Evolutionary conservation across 2,888 invertebrate genomes (phyloP).

Genomic region (Cerastoderma edule): DNA sequence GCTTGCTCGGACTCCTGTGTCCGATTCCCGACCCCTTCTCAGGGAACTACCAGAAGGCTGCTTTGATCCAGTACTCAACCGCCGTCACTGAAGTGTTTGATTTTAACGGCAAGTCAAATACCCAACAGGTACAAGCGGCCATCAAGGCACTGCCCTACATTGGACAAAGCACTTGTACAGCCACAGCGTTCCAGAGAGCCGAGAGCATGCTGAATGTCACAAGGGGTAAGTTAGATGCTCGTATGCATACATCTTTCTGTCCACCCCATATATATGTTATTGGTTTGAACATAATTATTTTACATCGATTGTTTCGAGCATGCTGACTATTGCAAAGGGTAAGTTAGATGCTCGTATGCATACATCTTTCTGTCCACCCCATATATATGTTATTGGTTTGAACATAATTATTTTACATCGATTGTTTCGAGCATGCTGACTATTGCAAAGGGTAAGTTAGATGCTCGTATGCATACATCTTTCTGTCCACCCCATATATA

Average conservation of each 20-base stretch:
- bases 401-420: background rate
- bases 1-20: conserved; percentile 13
- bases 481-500: no score
- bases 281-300: background rate
- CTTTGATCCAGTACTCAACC: conserved; percentile 18
- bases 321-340: background rate
- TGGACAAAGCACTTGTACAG: conserved; percentile 21
- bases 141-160: conserved; percentile 9
- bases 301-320: background rate
- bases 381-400: background rate
- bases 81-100: conserved; percentile 18
- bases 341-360: background rate
- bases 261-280: background rate
- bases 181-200: conserved; percentile 20
- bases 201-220: background rate
- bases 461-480: no score
- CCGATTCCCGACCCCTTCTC: conserved; percentile 17
- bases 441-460: no score
- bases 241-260: background rate
- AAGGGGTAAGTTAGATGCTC: conserved; percentile 10
- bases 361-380: background rate
- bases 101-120: conserved; percentile 25
- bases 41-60: conserved; percentile 7
- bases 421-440: no score
- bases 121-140: conserved; percentile 2